phyloP scores from a whole-genome alignment of 1,140 invertebrate species.

The Drosophila ogumai region DNA sequence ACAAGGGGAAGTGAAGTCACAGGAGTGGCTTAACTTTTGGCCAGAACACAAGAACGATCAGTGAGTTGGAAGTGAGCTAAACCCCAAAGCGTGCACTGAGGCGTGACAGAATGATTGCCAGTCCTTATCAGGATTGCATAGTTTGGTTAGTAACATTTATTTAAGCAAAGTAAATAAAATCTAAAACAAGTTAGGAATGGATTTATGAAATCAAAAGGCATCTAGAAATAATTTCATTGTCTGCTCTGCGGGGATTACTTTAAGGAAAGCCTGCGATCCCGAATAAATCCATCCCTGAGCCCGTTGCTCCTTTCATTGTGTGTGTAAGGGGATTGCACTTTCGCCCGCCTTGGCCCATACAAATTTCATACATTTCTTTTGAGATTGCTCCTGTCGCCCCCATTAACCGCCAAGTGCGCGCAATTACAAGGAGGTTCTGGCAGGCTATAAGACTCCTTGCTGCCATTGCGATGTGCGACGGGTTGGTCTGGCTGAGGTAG shows the following conservation, averaged over 20 bases:
- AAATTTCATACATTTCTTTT: constrained; percentile 81
- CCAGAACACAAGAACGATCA: constrained; percentile 7
- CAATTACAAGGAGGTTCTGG: constrained; percentile 63
- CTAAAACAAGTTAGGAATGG: neutral
- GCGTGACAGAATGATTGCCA: constrained; percentile 2
- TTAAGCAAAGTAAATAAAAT: neutral
- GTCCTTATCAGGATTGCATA: no score
- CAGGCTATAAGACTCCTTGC: constrained; percentile 9
- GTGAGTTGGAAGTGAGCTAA: constrained; percentile 1
- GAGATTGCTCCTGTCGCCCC: constrained; percentile 75
- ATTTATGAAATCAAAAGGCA: neutral
- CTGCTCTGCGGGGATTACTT: neutral
- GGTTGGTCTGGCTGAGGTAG: constrained; percentile 1
- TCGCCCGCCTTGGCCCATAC: constrained; percentile 61
- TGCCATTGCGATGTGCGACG: neutral
- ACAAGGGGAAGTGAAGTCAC: neutral
- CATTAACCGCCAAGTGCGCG: constrained; percentile 78
- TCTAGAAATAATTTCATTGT: constrained; percentile 6
- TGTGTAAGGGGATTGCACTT: constrained; percentile 55
- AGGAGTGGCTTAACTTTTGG: constrained; percentile 4
- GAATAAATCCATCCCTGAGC: constrained; percentile 24
- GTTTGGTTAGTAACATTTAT: neutral
- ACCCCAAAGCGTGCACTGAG: neutral
- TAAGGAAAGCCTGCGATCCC: neutral
- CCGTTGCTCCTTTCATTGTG: constrained; percentile 31